A percentile compares a stretch with the other conserved stretches of the same genome.
phyloP scores from a whole-genome alignment of 2,113 vertebrate genomes.

The Gnathonemus echidnorhynchus region DNA sequence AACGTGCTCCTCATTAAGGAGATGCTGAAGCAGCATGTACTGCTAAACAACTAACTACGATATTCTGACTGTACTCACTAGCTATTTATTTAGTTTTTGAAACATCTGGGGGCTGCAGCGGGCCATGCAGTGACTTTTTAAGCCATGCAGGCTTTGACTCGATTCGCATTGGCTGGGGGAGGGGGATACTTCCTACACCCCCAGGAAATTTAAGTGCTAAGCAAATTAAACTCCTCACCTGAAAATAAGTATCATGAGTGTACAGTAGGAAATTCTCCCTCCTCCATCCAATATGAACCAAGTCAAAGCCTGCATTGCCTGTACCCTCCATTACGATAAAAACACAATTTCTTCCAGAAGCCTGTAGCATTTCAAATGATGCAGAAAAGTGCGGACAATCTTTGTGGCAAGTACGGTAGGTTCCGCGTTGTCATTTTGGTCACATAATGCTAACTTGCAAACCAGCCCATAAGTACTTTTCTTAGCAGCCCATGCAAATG shows the following conservation, averaged over 20 bases:
- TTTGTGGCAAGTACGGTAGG: not conserved
- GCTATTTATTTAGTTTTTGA: not conserved
- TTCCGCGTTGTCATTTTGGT: not conserved
- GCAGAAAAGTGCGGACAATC: not conserved
- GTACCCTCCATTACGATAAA: not conserved
- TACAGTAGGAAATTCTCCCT: not conserved
- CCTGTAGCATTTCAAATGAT: not conserved
- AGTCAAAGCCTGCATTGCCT: not conserved
- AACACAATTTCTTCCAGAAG: not conserved
- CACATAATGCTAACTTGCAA: not conserved
- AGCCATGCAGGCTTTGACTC: not conserved
- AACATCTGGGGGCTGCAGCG: not conserved
- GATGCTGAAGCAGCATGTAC: not conserved
- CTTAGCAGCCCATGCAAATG: not conserved
- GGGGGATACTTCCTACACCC: not conserved
- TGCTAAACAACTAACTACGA: not conserved
- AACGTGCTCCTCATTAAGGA: not conserved
- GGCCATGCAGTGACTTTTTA: not conserved
- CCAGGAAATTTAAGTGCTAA: not conserved
- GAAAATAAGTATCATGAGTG: not conserved
- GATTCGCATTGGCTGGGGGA: not conserved
- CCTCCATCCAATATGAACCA: not conserved
- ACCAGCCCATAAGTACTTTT: not conserved
- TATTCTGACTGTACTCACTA: not conserved
- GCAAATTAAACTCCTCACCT: not conserved